Conservation (phyloP, 2,113 vertebrate genomes). For the Apteryx owenii region DNA sequence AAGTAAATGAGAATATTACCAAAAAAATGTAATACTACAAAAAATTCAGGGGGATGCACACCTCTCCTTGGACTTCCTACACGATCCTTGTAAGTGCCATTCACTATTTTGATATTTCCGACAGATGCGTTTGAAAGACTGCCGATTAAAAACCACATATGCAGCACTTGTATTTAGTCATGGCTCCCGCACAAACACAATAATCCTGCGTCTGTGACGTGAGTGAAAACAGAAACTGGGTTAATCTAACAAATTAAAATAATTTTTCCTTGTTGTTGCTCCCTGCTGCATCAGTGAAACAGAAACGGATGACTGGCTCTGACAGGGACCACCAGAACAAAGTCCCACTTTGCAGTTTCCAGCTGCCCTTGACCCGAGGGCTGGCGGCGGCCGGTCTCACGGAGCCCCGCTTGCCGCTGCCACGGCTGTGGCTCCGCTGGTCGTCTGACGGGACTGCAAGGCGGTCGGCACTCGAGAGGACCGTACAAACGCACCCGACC, state of each 20-base stretch:
- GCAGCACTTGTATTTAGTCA: not conserved
- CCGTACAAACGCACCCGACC: not conserved
- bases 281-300: conserved; percentile 20
- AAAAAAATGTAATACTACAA: not conserved
- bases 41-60: not conserved
- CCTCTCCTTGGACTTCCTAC: not conserved
- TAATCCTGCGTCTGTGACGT: not conserved
- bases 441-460: not conserved
- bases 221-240: conserved; percentile 27
- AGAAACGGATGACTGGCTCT: conserved; percentile 41
- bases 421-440: not conserved
- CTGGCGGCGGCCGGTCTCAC: not conserved
- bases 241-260: conserved; percentile 42
- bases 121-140: not conserved
- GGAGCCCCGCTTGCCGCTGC: not conserved
- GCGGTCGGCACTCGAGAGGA: not conserved
- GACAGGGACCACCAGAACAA: conserved; percentile 24
- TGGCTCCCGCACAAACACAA: conserved; percentile 55
- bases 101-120: not conserved
- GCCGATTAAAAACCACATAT: not conserved
- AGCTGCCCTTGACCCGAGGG: not conserved
- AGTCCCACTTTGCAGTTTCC: conserved; percentile 17
- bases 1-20: not conserved
- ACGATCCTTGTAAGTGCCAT: not conserved
- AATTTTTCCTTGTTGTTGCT: conserved; percentile 30